phyloP scores from a whole-genome alignment of 1,140 invertebrate genomes.

The Teleogryllus occipitalis region DNA sequence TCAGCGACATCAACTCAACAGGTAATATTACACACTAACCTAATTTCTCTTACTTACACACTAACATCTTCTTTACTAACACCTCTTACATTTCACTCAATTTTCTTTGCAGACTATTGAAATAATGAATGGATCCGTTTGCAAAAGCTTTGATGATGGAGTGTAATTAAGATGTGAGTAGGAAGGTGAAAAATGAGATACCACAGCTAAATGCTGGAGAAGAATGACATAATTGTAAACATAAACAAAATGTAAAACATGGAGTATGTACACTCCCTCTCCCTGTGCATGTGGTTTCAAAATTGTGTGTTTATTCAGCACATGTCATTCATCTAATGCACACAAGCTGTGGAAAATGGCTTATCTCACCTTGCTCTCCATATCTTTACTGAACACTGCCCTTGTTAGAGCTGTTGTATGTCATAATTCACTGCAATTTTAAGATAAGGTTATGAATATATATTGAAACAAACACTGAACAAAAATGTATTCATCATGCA shows the following conservation, averaged over 20 bases:
- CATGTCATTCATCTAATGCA: background rate
- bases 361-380: background rate
- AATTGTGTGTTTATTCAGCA: too few relatives aligned
- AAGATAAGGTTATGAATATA: background rate
- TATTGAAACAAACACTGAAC: background rate
- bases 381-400: background rate
- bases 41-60: background rate
- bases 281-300: too few relatives aligned
- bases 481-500: background rate
- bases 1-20: conserved; percentile 52
- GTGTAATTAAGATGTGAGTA: background rate
- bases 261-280: too few relatives aligned
- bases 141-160: background rate
- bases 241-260: too few relatives aligned
- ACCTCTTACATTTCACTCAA: background rate
- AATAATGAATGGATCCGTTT: background rate
- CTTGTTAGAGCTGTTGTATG: conserved; percentile 4
- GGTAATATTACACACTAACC: conserved; percentile 29
- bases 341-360: background rate
- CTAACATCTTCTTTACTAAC: background rate
- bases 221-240: background rate
- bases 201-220: background rate
- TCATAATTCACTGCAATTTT: background rate
- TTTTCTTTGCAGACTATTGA: conserved; percentile 1
- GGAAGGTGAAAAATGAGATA: conserved; percentile 4